Base-by-base conservation (phyloP, 1,140 invertebrate species). In the Caenorhabditis latens region DNA sequence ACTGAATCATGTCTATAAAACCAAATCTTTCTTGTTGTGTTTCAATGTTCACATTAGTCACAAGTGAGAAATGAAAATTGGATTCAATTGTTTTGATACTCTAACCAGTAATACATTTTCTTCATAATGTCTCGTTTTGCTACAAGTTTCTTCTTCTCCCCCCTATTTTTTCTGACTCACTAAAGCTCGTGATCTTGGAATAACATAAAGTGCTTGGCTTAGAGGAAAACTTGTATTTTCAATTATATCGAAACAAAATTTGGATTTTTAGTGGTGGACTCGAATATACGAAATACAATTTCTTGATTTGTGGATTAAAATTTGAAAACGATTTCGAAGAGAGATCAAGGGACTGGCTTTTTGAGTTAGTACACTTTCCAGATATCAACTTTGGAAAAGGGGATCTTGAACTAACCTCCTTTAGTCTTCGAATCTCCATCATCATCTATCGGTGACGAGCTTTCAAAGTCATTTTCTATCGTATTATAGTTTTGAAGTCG, bases 401-500 rank as follows among this genome's bases (percentile, higher is more conserved):
- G 32, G 24, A 16, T 50, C 24, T 9, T 24, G 21, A 55, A 63
- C 53, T 63, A 61, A 57, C 71, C 50, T 48, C 83, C 63, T 67
- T 75, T 58, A 9, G 8, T 21, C 16, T 88, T 85, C 63, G 42
- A 65, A 9, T 61, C 46, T 7, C 67, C 55, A 21, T 50, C 57
- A n/a, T 67, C 84, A n/a, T 57, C 67, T 24, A 50, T 67, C 16
- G 16, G 13, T 4, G 7, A 19, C 4, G 55, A n/a, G 0, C 9
- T 21, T 43, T 63, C 61, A 13, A 63, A 63, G 11, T 85, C 63
- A 55, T 57, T 48, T n/a, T 85, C 84, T n/a, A 58, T 21, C 48
- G 42, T 53, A 40, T 50, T 71, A 21, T 43, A 75, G 67, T 91
- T 90, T 63, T 91, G 90, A 21, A 91, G 79, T 57, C 89, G 90